A percentile compares a stretch with the other conserved stretches of the same genome.
Evolutionary conservation across 2,888 invertebrate species (phyloP).

Genomic region (Sclerodermus sp.): DNA sequence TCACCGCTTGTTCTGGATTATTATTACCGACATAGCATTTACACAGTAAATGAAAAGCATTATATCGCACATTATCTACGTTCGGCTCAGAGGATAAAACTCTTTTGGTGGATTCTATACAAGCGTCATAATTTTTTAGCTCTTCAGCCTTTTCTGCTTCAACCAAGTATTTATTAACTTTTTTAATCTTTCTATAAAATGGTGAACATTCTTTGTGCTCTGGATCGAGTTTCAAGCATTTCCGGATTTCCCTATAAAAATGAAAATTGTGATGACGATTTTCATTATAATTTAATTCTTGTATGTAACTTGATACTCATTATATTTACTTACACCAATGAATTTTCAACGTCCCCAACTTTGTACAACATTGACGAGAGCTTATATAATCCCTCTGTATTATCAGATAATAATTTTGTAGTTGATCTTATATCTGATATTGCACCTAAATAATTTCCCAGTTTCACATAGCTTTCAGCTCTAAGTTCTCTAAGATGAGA

Average conservation of each 20-base stretch:
- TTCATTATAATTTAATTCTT: too few species aligned
- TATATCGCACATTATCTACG: slow-evolving; percentile 71
- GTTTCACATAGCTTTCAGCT: slow-evolving; percentile 78
- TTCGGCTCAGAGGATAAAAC: slow-evolving; percentile 72
- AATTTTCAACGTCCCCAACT: slow-evolving; percentile 88
- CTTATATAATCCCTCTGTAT: slow-evolving; percentile 82
- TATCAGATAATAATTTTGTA: slow-evolving; percentile 89
- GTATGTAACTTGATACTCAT: too few species aligned
- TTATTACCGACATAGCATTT: slow-evolving; percentile 76
- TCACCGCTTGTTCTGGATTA: slow-evolving; percentile 71
- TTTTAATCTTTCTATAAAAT: slow-evolving; percentile 94
- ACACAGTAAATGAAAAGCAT: slow-evolving; percentile 79
- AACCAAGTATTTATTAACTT: slow-evolving; percentile 78
- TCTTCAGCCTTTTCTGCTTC: slow-evolving; percentile 68
- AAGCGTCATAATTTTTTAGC: slow-evolving; percentile 67
- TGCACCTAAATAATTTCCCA: slow-evolving; percentile 81
- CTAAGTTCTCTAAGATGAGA: slow-evolving; percentile 79
- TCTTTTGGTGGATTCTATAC: slow-evolving; percentile 70
- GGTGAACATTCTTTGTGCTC: slow-evolving; percentile 96
- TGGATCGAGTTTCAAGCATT: slow-evolving; percentile 95
- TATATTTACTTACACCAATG: slow-evolving; percentile 69
- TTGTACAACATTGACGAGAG: slow-evolving; percentile 85
- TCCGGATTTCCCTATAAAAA: slow-evolving; percentile 81
- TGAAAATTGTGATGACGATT: too few species aligned
- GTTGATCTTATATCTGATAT: slow-evolving; percentile 88